Evolutionary conservation across 1,140 invertebrate species (phyloP).

Genomic region (Pseudobourletiella spinata): DNA sequence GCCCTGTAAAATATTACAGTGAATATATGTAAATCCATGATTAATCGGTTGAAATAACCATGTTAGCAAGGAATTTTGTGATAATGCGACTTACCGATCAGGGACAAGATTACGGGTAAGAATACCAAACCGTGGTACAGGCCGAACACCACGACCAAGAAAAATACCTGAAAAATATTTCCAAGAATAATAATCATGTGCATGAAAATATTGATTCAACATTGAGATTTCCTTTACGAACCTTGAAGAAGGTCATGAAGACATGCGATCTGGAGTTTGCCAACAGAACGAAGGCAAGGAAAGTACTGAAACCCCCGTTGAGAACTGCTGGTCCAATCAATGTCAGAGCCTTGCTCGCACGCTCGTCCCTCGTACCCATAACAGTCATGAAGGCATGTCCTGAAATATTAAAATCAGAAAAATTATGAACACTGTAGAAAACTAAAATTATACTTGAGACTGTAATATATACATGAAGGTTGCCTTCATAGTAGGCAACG

Average conservation of each 20-base stretch:
- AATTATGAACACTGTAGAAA: no score
- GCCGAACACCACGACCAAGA: constrained; percentile 64
- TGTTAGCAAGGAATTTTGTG: no score
- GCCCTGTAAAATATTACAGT: background rate
- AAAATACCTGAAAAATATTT: constrained; percentile 53
- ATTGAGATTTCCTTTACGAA: no score
- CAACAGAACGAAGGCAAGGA: constrained; percentile 63
- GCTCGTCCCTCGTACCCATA: constrained; percentile 48
- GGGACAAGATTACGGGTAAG: constrained; percentile 61
- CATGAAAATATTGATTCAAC: background rate
- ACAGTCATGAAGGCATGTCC: constrained; percentile 60
- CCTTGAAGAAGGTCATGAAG: constrained; percentile 70
- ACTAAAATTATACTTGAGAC: background rate
- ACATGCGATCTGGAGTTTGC: constrained; percentile 65
- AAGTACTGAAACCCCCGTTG: constrained; percentile 67
- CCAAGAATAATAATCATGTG: constrained; percentile 33
- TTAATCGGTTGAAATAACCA: no score
- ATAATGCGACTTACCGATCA: constrained; percentile 55
- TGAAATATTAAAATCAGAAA: constrained; percentile 1
- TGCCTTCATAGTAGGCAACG: no score
- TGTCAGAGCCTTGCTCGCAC: constrained; percentile 58
- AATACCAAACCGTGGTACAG: constrained; percentile 66
- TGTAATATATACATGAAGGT: background rate
- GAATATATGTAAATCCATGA: no score
- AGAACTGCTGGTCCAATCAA: constrained; percentile 70